Evolutionary conservation across 2,888 invertebrate species (phyloP).

Genomic region (Thymelicus sylvestris): DNA sequence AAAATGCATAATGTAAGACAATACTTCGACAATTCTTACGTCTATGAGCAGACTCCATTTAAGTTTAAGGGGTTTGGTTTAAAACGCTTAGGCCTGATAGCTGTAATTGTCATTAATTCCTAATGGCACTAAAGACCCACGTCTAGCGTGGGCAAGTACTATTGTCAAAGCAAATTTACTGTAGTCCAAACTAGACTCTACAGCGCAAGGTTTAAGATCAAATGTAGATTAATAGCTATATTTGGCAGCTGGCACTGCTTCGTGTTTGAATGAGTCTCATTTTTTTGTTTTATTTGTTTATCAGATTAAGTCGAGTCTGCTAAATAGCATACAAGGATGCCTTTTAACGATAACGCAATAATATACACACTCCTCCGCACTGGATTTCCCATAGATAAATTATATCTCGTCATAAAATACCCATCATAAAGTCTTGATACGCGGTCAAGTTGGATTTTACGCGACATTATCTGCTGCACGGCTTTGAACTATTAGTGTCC

Average conservation of each 20-base stretch:
- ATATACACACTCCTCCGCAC: not conserved
- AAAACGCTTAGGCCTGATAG: slow-evolving; percentile 20
- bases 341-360: not conserved
- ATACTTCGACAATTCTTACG: not conserved
- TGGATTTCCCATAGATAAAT: not conserved
- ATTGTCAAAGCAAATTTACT: not conserved
- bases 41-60: not conserved
- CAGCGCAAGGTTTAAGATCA: not conserved
- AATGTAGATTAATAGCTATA: slow-evolving; percentile 14
- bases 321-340: slow-evolving; percentile 3
- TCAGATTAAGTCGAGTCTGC: slow-evolving; percentile 8
- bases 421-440: too few species aligned
- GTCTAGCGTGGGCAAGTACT: slow-evolving; percentile 22
- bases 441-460: too few species aligned
- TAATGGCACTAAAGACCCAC: slow-evolving; percentile 35
- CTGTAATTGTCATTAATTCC: slow-evolving; percentile 32
- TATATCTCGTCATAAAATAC: not conserved
- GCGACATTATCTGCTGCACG: too few species aligned
- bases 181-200: slow-evolving; percentile 9
- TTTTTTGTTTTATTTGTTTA: slow-evolving; percentile 18
- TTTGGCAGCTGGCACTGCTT: slow-evolving; percentile 33
- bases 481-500: too few species aligned
- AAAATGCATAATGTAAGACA: not conserved
- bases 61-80: slow-evolving; percentile 21
- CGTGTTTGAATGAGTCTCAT: slow-evolving; percentile 27